Base-by-base conservation (phyloP, 2,113 vertebrate genomes). In the Empidonax alnorum region DNA sequence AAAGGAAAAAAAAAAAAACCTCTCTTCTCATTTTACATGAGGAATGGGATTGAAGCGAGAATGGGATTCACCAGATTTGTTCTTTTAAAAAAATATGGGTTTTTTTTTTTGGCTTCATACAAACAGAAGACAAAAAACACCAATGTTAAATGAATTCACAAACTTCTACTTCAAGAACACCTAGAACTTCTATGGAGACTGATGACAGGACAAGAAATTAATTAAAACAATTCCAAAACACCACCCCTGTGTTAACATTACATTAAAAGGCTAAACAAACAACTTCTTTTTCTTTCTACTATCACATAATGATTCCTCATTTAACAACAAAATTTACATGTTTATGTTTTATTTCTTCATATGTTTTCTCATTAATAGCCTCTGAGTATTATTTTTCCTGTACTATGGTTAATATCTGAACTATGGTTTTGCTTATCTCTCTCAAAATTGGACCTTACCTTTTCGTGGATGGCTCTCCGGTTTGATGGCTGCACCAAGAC, bases 401-500 rank as follows among this genome's bases (percentile, higher is more conserved):
- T 21, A 19, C 4, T 22, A 6, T 4, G 10, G 35, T 41, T 80
- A 88, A 85, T 11, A 84, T n/a, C 11, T 11, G 24, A 74, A 11
- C 50, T 16, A n/a, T 10, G 4, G 10, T 20, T 89, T 68, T 82
- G 23, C 33, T 62, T 42, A 37, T 23, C 31, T 52, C 50, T 46
- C 25, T 65, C 50, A 27, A 27, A 73, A 53, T 3, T 31, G 46
- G 42, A 42, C 74, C 79, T 98, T 56, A 99, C 99, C 98, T 98
- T 99, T 92, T 99, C 99, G 7, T 99, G 99, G 92, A 99, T 99
- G 83, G 99, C 99, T 93, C 99, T 98, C 74, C 99, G 98, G 91
- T 99, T 99, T 46, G 99, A 99, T 0, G 99, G 99, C 66, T 99
- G 99, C 35, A 99, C 98, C 84, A 99, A 96, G 77, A 99, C 99